Conservation (phyloP, 2,888 invertebrate genomes). For the Erebia ligea region DNA sequence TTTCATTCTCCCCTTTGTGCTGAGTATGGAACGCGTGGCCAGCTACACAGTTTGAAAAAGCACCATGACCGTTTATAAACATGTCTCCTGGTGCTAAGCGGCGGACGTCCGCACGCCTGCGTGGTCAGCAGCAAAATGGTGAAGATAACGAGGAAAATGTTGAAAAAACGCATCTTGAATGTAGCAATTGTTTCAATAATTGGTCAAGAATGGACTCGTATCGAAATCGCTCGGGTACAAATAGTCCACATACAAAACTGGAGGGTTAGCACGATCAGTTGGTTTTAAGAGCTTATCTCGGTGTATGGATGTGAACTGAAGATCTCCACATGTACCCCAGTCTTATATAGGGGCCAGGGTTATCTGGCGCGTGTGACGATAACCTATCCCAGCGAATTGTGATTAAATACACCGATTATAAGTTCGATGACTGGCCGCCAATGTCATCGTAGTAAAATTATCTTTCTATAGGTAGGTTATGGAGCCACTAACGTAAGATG, state of each 20-base stretch:
- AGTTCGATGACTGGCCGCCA: conserved; percentile 79
- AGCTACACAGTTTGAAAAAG: conserved; percentile 69
- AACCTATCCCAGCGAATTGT: conserved; percentile 66
- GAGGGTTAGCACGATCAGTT: conserved; percentile 39
- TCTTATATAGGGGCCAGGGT: conserved; percentile 67
- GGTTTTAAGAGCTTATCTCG: conserved; percentile 50
- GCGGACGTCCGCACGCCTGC: conserved; percentile 54
- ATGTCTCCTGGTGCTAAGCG: conserved; percentile 47
- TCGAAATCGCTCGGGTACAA: conserved; percentile 23
- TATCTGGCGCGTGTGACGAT: conserved; percentile 72
- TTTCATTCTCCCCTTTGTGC: conserved; percentile 42
- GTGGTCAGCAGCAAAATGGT: conserved; percentile 50
- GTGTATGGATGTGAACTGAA: conserved; percentile 63
- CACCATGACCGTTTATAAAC: conserved; percentile 57
- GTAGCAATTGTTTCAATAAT: conserved; percentile 32
- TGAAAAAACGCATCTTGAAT: conserved; percentile 62
- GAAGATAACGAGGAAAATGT: conserved; percentile 54
- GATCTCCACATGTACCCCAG: conserved; percentile 52
- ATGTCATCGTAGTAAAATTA: conserved; percentile 80
- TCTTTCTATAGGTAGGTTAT: conserved; percentile 55
- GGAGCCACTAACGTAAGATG: conserved; percentile 22
- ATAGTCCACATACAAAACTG: conserved; percentile 23
- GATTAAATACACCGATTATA: conserved; percentile 48
- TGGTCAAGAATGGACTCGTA: conserved; percentile 24
- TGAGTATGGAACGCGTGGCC: conserved; percentile 49